Evolutionary conservation across 1,140 invertebrate genomes (phyloP).

Genomic region (Hycleus phaleratus): DNA sequence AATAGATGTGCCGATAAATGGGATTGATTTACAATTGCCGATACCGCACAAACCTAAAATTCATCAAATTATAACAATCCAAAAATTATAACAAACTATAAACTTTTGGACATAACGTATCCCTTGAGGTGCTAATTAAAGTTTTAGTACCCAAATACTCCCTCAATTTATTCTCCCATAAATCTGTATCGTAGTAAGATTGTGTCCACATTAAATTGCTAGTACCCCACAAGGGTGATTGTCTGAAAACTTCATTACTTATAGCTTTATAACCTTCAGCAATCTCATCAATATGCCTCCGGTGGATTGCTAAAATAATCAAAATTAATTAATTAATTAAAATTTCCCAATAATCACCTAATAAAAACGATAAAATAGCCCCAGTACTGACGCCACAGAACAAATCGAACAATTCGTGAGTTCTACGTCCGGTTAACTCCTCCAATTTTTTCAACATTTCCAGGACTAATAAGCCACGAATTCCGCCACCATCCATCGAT

Average conservation of each 20-base stretch:
- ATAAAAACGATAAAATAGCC: constrained; percentile 60
- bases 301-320: constrained; percentile 44
- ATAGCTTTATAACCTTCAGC: constrained; percentile 60
- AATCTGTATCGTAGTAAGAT: constrained; percentile 79
- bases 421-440: constrained; percentile 56
- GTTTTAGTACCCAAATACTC: constrained; percentile 59
- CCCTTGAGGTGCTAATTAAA: constrained; percentile 59
- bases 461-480: constrained; percentile 73
- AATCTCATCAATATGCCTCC: constrained; percentile 52
- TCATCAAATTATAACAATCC: background rate
- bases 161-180: constrained; percentile 77
- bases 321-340: background rate
- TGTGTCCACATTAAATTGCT: constrained; percentile 75
- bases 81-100: constrained; percentile 3
- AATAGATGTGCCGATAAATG: constrained; percentile 81
- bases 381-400: constrained; percentile 91
- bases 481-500: constrained; percentile 85
- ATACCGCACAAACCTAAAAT: constrained; percentile 63
- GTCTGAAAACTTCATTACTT: constrained; percentile 64
- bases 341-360: constrained; percentile 43
- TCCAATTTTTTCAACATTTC: constrained; percentile 75
- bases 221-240: constrained; percentile 62
- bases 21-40: constrained; percentile 71
- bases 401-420: constrained; percentile 76
- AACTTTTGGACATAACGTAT: constrained; percentile 57